Conservation (phyloP, 64 coral and sea anemone genomes). For the Hydrozoanthus tunicans region DNA sequence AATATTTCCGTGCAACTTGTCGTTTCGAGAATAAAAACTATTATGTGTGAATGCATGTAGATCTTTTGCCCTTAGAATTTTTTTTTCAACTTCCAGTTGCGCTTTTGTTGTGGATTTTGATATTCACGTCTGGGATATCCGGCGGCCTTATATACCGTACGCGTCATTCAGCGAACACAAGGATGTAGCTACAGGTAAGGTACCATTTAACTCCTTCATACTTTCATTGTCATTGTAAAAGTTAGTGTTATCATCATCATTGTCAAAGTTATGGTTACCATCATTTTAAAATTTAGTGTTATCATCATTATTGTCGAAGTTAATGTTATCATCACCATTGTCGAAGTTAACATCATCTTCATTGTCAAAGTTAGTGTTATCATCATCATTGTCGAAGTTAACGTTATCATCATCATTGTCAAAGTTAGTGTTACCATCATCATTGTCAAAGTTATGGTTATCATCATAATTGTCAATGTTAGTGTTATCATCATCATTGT, state of each 20-base stretch:
- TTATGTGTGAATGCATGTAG: too few relatives aligned
- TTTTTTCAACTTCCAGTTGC: slow-evolving; percentile 60
- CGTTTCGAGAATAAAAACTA: too few relatives aligned
- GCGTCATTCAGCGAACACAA: slow-evolving; percentile 91
- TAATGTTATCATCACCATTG: neutral
- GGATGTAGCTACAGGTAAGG: slow-evolving; percentile 89
- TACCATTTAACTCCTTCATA: neutral
- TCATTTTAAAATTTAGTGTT: neutral
- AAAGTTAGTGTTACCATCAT: neutral
- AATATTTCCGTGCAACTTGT: too few relatives aligned
- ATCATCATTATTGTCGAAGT: neutral
- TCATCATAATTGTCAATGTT: neutral
- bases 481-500: neutral
- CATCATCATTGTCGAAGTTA: neutral
- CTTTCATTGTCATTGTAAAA: neutral
- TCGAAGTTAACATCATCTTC: neutral
- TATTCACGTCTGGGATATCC: slow-evolving; percentile 96
- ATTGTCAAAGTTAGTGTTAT: neutral
- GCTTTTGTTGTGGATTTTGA: slow-evolving; percentile 92
- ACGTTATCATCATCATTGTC: neutral
- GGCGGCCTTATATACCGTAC: slow-evolving; percentile 92
- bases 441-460: neutral
- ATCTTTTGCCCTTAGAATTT: too few relatives aligned
- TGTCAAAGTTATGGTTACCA: neutral
- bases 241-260: neutral